Conservation (phyloP, 2,113 vertebrate species). For the Psilopogon haemacephalus region DNA sequence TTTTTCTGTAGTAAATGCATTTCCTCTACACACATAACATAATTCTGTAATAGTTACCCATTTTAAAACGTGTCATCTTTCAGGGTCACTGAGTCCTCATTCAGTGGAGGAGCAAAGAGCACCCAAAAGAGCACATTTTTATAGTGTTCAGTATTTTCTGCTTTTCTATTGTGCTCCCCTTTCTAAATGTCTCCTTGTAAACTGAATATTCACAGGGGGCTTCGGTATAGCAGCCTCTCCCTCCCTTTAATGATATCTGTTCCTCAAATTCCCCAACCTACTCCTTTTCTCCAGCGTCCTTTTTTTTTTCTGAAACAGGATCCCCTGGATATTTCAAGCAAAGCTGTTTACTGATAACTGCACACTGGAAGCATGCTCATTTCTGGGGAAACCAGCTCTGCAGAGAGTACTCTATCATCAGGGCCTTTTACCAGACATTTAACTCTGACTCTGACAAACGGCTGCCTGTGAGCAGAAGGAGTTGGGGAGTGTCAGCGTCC, state of each 20-base stretch:
- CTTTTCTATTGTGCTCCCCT: neutral
- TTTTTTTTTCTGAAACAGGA: neutral
- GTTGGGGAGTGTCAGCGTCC: neutral
- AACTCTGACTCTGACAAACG: neutral
- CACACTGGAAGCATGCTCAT: neutral
- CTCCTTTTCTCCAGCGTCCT: neutral
- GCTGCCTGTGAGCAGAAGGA: neutral
- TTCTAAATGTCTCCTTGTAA: neutral
- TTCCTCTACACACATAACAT: neutral
- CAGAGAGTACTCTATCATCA: neutral
- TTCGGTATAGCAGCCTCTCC: neutral
- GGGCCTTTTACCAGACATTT: neutral
- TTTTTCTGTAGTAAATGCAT: neutral
- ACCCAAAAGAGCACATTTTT: neutral
- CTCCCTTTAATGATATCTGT: neutral
- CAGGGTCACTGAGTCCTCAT: neutral
- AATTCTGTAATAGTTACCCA: neutral
- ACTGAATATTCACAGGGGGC: neutral
- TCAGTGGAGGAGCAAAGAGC: neutral
- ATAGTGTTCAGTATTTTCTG: neutral
- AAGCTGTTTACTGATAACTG: neutral
- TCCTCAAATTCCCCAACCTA: neutral
- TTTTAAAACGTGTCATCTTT: neutral
- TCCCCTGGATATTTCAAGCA: neutral
- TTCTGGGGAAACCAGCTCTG: neutral